A percentile compares a stretch with the other conserved stretches of the same genome.
These are phyloP conservation scores for Eumeta japonica DNA, from an alignment of 1,140 invertebrate genomes.

Conservation along the genomic window DNA sequence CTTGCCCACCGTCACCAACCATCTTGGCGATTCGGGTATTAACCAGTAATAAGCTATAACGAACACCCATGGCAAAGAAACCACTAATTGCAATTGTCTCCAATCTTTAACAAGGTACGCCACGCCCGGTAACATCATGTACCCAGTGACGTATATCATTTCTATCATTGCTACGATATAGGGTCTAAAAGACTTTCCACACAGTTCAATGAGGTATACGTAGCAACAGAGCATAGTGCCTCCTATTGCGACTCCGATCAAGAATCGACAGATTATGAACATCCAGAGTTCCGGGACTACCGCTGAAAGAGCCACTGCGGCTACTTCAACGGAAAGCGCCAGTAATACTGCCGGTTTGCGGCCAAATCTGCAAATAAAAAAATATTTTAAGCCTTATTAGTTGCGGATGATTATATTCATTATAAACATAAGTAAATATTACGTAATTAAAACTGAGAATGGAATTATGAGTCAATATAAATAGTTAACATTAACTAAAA, in stretches of 20 bases:
- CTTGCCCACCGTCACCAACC: conserved; percentile 38
- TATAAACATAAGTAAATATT: not conserved
- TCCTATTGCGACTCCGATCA: conserved; percentile 60
- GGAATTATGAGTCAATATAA: not conserved
- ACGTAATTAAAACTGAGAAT: not conserved
- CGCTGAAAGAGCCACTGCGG: conserved; percentile 59
- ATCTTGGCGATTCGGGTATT: conserved; percentile 44
- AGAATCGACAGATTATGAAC: conserved; percentile 61
- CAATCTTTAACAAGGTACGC: conserved; percentile 67
- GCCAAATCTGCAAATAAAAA: conserved; percentile 57
- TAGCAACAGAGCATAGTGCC: conserved; percentile 64
- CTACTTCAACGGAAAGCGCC: conserved; percentile 56
- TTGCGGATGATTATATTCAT: not conserved
- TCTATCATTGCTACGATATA: conserved; percentile 31
- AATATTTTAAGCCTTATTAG: conserved; percentile 6
- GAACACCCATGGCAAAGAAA: conserved; percentile 57
- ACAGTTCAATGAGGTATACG: conserved; percentile 52
- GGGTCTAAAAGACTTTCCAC: conserved; percentile 40
- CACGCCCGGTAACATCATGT: conserved; percentile 62
- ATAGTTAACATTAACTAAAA: not conserved
- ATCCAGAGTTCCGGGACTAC: conserved; percentile 61
- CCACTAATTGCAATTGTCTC: conserved; percentile 63
- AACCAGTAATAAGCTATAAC: conserved; percentile 30
- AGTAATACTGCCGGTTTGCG: conserved; percentile 60
- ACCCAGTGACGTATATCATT: conserved; percentile 36